Evolutionary conservation across 2,113 vertebrate species (phyloP).

Genomic region (Lamprotornis superbus): DNA sequence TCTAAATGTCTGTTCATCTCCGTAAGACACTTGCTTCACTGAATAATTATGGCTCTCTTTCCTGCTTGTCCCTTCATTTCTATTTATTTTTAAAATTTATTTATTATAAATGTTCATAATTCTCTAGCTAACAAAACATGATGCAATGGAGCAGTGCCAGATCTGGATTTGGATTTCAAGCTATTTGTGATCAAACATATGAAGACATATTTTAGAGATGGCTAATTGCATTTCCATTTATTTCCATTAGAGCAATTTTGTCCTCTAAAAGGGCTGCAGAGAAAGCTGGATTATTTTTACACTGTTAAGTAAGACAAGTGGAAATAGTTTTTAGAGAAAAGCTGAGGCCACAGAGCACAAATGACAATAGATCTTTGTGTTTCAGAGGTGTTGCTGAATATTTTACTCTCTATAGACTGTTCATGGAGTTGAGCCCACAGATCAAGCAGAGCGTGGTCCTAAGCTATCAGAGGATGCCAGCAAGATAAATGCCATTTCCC

Average conservation of each 20-base stretch:
- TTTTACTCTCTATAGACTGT: background rate
- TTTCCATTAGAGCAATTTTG: slow-evolving; percentile 16
- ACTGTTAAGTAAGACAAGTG: slow-evolving; percentile 2
- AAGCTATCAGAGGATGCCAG: slow-evolving; percentile 15
- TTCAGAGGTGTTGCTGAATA: slow-evolving; percentile 31
- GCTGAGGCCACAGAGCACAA: slow-evolving; percentile 18
- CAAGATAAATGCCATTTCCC: slow-evolving; percentile 26
- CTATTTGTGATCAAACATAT: slow-evolving; percentile 26
- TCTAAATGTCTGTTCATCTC: background rate
- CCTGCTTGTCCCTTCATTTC: background rate
- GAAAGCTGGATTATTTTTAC: slow-evolving; percentile 29
- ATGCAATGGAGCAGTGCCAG: background rate
- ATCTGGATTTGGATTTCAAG: slow-evolving; percentile 19
- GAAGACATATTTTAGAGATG: background rate
- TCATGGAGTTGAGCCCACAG: background rate
- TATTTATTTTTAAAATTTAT: background rate
- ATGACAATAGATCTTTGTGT: slow-evolving; percentile 13
- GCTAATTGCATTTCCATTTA: slow-evolving; percentile 23
- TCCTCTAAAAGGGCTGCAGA: background rate
- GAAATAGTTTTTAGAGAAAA: slow-evolving; percentile 9
- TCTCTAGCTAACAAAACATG: background rate
- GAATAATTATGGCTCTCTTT: background rate
- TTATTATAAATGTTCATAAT: background rate
- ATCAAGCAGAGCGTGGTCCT: slow-evolving; percentile 21
- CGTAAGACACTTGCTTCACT: background rate